These are phyloP conservation scores for Atta cephalotes DNA, from an alignment of 1,140 invertebrate species.

Conservation along the genomic window DNA sequence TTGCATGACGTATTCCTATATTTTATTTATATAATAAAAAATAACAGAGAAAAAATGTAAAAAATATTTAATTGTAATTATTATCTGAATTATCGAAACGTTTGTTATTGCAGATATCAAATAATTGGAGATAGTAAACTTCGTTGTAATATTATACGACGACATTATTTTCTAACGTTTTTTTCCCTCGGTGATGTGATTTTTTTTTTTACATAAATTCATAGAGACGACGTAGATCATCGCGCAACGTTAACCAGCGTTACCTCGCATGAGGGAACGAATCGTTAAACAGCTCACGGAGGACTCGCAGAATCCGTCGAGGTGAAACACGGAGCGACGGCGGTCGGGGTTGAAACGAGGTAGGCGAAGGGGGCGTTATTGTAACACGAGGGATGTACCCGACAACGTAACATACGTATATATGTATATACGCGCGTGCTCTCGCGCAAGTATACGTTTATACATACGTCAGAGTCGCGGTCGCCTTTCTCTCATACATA, in stretches of 20 bases:
- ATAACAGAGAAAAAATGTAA: neutral
- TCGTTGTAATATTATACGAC: neutral
- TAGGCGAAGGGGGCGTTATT: slow-evolving; percentile 70
- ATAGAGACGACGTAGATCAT: slow-evolving; percentile 65
- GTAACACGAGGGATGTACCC: slow-evolving; percentile 72
- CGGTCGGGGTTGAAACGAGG: slow-evolving; percentile 59
- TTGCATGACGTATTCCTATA: neutral
- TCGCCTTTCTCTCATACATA: slow-evolving; percentile 84
- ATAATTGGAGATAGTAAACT: neutral
- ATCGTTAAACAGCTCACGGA: slow-evolving; percentile 76
- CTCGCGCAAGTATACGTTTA: slow-evolving; percentile 44
- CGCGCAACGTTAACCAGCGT: slow-evolving; percentile 54
- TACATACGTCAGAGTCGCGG: slow-evolving; percentile 68
- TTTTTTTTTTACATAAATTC: slow-evolving; percentile 30
- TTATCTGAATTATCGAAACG: neutral
- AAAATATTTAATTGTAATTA: neutral
- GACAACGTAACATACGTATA: slow-evolving; percentile 54
- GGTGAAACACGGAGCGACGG: slow-evolving; percentile 53
- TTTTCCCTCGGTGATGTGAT: neutral
- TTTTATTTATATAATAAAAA: neutral
- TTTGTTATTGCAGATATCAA: neutral
- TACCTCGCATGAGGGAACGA: slow-evolving; percentile 51
- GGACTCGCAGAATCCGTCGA: slow-evolving; percentile 71
- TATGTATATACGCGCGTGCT: slow-evolving; percentile 20
- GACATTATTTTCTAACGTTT: neutral